Percentiles rank a stretch among this genome's conserved stretches.
Conservation (phyloP, 2,113 vertebrate genomes). For the Morone chrysops region DNA sequence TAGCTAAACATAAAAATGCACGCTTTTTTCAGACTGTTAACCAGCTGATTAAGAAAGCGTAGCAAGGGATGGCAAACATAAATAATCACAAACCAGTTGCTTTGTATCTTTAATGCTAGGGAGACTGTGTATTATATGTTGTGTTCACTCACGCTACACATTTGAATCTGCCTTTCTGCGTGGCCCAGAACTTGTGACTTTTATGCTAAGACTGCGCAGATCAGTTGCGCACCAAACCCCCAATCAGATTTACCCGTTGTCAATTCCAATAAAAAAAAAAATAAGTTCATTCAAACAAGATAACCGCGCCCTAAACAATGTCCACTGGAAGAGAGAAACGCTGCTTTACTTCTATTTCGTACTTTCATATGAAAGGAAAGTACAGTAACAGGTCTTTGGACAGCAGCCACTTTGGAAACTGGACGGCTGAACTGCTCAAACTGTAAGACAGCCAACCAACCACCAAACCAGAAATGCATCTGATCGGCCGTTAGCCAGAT, state of each 20-base stretch:
- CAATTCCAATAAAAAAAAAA: not conserved
- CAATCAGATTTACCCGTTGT: not conserved
- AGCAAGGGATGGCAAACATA: too few relatives aligned
- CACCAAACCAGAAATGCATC: not conserved
- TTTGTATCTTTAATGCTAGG: too few relatives aligned
- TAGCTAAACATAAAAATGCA: not conserved
- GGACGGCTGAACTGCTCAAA: not conserved
- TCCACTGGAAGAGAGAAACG: too few relatives aligned
- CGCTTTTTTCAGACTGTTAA: too few relatives aligned
- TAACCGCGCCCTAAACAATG: too few relatives aligned
- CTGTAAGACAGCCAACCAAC: not conserved
- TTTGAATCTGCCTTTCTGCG: too few relatives aligned
- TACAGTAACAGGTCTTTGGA: not conserved
- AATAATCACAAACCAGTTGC: too few relatives aligned
- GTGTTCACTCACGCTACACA: too few relatives aligned
- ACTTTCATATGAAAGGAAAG: not conserved
- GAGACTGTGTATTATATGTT: too few relatives aligned
- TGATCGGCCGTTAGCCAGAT: not conserved
- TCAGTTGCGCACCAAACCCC: too few relatives aligned
- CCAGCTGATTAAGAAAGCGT: not conserved
- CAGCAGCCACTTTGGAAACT: not conserved
- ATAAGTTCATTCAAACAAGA: not conserved
- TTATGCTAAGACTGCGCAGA: too few relatives aligned
- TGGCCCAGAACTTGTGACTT: too few relatives aligned
- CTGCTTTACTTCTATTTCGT: not conserved